phyloP scores from a whole-genome alignment of 2,888 invertebrate species.

The Drosophila vallismaia region DNA sequence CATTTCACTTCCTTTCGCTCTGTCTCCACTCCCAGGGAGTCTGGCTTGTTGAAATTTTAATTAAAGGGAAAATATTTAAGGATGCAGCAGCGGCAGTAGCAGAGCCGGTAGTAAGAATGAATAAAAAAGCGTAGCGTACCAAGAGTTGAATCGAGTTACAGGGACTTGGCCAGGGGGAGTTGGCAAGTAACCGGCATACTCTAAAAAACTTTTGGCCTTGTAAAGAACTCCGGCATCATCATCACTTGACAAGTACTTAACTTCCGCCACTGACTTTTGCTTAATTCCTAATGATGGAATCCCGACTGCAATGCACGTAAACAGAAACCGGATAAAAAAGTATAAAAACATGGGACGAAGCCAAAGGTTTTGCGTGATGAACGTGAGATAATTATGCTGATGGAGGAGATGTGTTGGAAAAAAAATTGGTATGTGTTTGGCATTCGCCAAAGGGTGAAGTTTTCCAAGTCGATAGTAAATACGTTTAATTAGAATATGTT shows the following conservation, averaged over 20 bases:
- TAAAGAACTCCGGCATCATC: conserved; percentile 45
- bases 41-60: conserved; percentile 74
- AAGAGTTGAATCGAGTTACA: conserved; percentile 42
- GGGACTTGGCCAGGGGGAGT: conserved; percentile 12
- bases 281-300: conserved; percentile 62
- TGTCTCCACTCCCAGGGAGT: conserved; percentile 27
- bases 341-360: background rate
- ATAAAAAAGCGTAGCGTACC: conserved; percentile 16
- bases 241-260: conserved; percentile 54
- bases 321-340: conserved; percentile 1
- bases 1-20: conserved; percentile 5
- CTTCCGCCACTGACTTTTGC: conserved; percentile 58
- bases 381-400: conserved; percentile 31
- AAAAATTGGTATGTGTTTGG: conserved; percentile 1
- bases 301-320: conserved; percentile 30
- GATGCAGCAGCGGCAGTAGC: conserved; percentile 38
- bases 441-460: background rate
- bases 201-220: conserved; percentile 44
- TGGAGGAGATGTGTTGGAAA: conserved; percentile 5
- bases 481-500: conserved; percentile 1
- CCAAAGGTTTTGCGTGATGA: conserved; percentile 17
- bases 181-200: conserved; percentile 42
- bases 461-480: background rate
- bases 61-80: conserved; percentile 70
- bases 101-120: conserved; percentile 21